These are phyloP conservation scores for Pissodes strobi DNA, from an alignment of 1,140 invertebrate genomes.

Conservation along the genomic window DNA sequence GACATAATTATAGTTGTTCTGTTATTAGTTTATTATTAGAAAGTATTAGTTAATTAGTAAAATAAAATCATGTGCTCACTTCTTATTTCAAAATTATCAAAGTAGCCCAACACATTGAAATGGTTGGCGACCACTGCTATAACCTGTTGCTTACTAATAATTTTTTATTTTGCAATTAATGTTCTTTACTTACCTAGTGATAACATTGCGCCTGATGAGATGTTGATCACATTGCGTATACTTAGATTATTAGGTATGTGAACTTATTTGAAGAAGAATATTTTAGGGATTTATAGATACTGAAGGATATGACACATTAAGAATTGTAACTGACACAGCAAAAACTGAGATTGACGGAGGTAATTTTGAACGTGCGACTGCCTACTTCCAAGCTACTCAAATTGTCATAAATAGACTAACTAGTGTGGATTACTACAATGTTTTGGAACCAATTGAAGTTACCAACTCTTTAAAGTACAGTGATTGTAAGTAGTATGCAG, in stretches of 20 bases:
- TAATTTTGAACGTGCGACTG: constrained; percentile 65
- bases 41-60: too few species aligned
- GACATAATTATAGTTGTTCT: too few species aligned
- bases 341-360: constrained; percentile 60
- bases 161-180: too few species aligned
- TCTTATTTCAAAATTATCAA: too few species aligned
- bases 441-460: constrained; percentile 47
- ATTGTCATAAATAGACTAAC: constrained; percentile 61
- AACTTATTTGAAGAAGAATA: background rate
- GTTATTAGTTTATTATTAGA: too few species aligned
- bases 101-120: too few species aligned
- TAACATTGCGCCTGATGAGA: too few species aligned
- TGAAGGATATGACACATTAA: constrained; percentile 61
- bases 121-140: too few species aligned
- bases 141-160: too few species aligned
- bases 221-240: too few species aligned
- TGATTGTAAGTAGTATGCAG: constrained; percentile 15
- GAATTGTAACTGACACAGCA: constrained; percentile 58
- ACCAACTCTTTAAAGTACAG: background rate
- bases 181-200: too few species aligned
- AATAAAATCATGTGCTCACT: too few species aligned
- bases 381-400: constrained; percentile 68
- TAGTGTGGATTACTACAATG: constrained; percentile 80
- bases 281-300: constrained; percentile 67
- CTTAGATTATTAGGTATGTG: background rate